Evolutionary conservation across 2,113 vertebrate genomes (phyloP).

Genomic region (Aldabrachelys gigantea): DNA sequence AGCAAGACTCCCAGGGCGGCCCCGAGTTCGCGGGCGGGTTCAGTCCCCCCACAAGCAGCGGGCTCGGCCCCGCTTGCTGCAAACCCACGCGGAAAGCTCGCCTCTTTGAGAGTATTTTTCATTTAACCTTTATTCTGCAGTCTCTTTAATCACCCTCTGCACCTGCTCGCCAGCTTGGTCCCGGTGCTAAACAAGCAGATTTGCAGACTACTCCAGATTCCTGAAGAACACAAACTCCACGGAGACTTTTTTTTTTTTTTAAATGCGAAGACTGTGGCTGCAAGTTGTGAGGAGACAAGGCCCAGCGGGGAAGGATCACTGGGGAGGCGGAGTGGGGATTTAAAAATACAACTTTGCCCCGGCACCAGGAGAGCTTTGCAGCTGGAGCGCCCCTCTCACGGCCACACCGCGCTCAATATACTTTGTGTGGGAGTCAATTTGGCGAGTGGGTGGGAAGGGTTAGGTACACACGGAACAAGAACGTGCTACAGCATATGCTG

Average conservation of each 20-base stretch:
- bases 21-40: no score
- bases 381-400: not conserved
- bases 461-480: not conserved
- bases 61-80: not conserved
- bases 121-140: not conserved
- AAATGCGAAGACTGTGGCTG: not conserved
- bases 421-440: not conserved
- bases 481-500: not conserved
- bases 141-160: slow-evolving; percentile 7
- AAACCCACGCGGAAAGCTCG: not conserved
- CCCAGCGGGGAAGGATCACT: not conserved
- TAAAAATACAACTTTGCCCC: not conserved
- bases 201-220: not conserved
- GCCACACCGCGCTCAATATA: not conserved
- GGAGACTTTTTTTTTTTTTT: not conserved
- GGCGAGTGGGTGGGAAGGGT: not conserved
- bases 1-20: no score
- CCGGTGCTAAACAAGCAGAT: rapidly evolving
- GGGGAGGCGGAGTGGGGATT: not conserved
- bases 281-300: not conserved
- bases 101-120: not conserved
- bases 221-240: not conserved
- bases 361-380: not conserved
- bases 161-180: slow-evolving; percentile 2
- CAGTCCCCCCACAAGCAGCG: no score